These are phyloP conservation scores for Silurus asotus DNA, from an alignment of 2,113 vertebrate species.

Conservation along the genomic window DNA sequence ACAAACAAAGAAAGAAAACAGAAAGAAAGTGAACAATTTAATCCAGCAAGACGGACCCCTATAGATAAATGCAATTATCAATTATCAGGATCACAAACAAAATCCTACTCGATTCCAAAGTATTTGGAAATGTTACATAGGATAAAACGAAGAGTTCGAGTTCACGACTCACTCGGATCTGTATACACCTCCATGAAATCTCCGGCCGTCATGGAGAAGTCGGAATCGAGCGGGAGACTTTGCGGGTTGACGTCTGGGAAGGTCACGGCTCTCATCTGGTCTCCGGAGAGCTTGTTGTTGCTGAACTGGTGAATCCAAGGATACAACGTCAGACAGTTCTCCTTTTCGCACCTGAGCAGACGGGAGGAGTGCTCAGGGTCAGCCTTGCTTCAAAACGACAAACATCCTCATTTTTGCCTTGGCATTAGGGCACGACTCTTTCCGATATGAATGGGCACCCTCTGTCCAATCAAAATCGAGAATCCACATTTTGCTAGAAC, in stretches of 20 bases:
- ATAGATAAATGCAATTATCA: background rate
- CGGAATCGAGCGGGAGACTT: slow-evolving; percentile 83
- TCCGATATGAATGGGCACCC: no score
- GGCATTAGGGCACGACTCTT: no score
- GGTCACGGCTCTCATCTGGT: slow-evolving; percentile 89
- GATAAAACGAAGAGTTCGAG: background rate
- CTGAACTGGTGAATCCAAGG: slow-evolving; percentile 99
- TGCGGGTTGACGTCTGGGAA: slow-evolving; percentile 96
- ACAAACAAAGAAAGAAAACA: no score
- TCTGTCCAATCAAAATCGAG: background rate
- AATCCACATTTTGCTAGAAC: no score
- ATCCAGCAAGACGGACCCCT: background rate
- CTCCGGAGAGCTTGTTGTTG: slow-evolving; percentile 92
- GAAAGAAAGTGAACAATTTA: no score
- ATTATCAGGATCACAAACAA: background rate
- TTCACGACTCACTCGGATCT: slow-evolving; percentile 79
- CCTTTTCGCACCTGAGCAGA: slow-evolving; percentile 86
- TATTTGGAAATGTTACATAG: background rate
- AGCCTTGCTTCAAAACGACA: background rate
- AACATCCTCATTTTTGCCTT: background rate
- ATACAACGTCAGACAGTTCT: slow-evolving; percentile 90
- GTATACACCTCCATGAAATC: slow-evolving; percentile 97
- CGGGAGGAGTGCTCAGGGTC: background rate
- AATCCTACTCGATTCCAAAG: background rate
- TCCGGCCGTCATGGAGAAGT: slow-evolving; percentile 98